Percentiles rank a stretch among this genome's conserved stretches.
These are phyloP conservation scores for Otolemur garnettii DNA, from an alignment of 2,113 vertebrate species.

Conservation along the genomic window DNA sequence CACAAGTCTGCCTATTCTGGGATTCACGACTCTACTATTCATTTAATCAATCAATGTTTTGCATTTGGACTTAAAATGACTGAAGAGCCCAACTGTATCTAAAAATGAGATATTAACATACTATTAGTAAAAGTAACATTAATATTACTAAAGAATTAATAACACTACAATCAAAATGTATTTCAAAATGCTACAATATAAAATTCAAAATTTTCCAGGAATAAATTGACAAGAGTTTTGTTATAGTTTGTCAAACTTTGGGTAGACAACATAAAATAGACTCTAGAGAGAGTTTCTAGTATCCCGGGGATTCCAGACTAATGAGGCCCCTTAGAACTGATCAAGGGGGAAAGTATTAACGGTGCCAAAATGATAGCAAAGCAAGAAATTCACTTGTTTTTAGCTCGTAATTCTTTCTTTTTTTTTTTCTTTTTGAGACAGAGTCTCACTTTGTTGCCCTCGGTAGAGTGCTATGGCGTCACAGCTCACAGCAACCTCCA, in stretches of 20 bases:
- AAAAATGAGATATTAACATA: constrained; percentile 35
- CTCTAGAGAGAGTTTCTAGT: not conserved
- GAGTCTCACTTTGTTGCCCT: too few relatives aligned
- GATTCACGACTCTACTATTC: not conserved
- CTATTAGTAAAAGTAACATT: constrained; percentile 36
- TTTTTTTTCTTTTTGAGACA: too few relatives aligned
- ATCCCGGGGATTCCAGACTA: not conserved
- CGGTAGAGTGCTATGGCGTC: too few relatives aligned
- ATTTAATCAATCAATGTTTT: constrained; percentile 25
- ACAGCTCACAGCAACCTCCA: too few relatives aligned
- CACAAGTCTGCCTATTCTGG: not conserved
- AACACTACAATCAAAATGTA: constrained; percentile 12
- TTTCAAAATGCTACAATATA: constrained; percentile 16
- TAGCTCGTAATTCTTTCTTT: not conserved
- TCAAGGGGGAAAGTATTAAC: not conserved
- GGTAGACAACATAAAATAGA: not conserved
- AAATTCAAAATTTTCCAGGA: constrained; percentile 53
- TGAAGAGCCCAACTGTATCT: not conserved
- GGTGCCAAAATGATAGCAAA: constrained; percentile 30
- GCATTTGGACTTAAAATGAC: constrained; percentile 45
- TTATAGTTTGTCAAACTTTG: constrained; percentile 45
- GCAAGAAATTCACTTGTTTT: constrained; percentile 34
- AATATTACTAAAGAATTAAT: constrained; percentile 38
- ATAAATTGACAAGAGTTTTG: not conserved
- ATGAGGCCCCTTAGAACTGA: not conserved